Base-by-base conservation (phyloP, 2,888 invertebrate genomes). In the Scaptomyza flava region DNA sequence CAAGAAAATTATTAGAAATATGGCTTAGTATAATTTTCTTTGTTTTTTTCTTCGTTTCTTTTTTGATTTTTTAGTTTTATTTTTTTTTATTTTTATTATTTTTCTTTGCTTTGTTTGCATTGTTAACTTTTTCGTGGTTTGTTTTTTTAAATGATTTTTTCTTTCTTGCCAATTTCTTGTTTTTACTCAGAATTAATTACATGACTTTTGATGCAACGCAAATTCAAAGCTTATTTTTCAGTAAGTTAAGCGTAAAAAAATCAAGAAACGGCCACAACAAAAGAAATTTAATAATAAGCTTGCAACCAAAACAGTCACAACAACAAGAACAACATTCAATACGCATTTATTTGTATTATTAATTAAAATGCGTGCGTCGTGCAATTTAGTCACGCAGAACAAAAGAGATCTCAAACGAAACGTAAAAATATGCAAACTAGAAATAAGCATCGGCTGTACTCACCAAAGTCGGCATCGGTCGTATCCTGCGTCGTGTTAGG, bases 381-480 rank as follows among this genome's bases (percentile, higher is more conserved):
- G 74, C 73, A 79, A 63, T 30, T 59, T 60, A 76, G 51, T 66
- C 77, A 68, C 70, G 76, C 77, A 66, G 77, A 68, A 66, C 57
- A 79, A 79, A 81, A 65, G 52, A 54, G 48, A 58, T 59, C 36
- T 52, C 58, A 80, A 62, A 47, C 31, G 47, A 65, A 64, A 72
- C 66, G 63, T 61, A 57, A 77, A 61, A 38, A 36, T 46, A 23
- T 42, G 42, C 58, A 63, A 74, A 67, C 66, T 56, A 67, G 72
- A 68, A 58, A 9, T 58, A 64, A 63, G 59, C 36, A 23, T 17
- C 7, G 3, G 36, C 34, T 33, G 8, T 51, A 89, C 91, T 90
- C 72, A 91, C 91, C 91, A 75, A 91, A 86, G 62, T 91, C 91
- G 48, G 75, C 76, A 68, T 89, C 74, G 36, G 56, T 56, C 41